Conservation (phyloP, 2,113 vertebrate species). For the Pachyramphus minor region DNA sequence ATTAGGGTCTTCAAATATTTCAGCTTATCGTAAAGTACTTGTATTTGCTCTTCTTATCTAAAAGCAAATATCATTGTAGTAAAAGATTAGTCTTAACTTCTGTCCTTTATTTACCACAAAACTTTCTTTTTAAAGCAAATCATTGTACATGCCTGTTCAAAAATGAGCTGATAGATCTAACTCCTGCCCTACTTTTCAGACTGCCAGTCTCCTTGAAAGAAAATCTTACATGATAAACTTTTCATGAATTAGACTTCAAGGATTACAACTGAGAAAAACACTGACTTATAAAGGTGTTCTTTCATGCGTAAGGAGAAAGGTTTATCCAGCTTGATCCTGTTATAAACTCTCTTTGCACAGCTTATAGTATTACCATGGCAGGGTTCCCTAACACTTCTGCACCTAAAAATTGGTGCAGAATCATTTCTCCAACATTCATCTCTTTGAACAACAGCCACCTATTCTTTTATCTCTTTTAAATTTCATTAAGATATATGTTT, state of each 20-base stretch:
- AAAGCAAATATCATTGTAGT: background rate
- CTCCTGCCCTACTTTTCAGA: conserved; percentile 29
- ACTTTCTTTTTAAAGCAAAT: background rate
- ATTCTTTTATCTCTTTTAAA: background rate
- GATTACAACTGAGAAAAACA: conserved; percentile 41
- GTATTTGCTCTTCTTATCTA: background rate
- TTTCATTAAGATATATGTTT: background rate
- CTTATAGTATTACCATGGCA: background rate
- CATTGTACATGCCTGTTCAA: background rate
- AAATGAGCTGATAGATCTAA: background rate
- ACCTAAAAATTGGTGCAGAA: background rate
- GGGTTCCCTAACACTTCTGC: background rate
- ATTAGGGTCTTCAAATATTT: background rate
- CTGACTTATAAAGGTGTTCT: conserved; percentile 35
- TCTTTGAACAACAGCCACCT: background rate
- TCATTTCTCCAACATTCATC: background rate
- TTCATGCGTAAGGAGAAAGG: conserved; percentile 29
- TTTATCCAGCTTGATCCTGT: conserved; percentile 57
- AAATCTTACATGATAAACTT: conserved; percentile 38
- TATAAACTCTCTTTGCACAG: conserved; percentile 30
- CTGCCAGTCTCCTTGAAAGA: background rate
- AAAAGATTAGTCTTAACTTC: background rate
- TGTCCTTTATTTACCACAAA: background rate
- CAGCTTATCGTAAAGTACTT: background rate
- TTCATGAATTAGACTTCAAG: conserved; percentile 37